Percentiles rank a stretch among this genome's conserved stretches.
Evolutionary conservation across 2,888 invertebrate genomes (phyloP).

Genomic region (Pandemis corylana): DNA sequence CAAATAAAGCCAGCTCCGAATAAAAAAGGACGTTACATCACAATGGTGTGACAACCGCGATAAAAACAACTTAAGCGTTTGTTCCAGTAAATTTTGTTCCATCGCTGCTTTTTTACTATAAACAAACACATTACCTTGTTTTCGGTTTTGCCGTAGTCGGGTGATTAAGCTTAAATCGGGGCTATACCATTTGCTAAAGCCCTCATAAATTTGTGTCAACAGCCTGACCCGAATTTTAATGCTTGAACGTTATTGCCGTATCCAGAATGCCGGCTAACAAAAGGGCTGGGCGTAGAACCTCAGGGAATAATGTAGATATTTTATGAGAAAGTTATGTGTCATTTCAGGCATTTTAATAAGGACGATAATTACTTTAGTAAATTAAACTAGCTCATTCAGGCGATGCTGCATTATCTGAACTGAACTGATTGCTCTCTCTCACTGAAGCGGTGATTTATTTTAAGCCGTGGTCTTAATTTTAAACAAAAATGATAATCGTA

Average conservation of each 20-base stretch:
- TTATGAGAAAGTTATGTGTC: conserved; percentile 48
- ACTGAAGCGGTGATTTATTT: background rate
- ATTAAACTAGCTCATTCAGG: background rate
- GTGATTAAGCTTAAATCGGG: conserved; percentile 57
- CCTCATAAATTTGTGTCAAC: conserved; percentile 80
- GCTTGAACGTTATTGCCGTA: conserved; percentile 72
- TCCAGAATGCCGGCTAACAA: conserved; percentile 74
- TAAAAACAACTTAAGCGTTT: conserved; percentile 10
- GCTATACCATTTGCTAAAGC: conserved; percentile 65
- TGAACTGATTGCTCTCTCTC: background rate
- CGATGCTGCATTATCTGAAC: background rate
- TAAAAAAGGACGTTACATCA: conserved; percentile 4
- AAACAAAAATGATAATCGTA: background rate
- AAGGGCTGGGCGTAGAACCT: conserved; percentile 62
- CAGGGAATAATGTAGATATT: conserved; percentile 50
- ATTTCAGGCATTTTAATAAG: conserved; percentile 12
- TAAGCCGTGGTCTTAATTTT: background rate
- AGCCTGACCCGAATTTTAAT: conserved; percentile 80
- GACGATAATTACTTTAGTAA: background rate
- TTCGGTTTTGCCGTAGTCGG: conserved; percentile 29
- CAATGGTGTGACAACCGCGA: conserved; percentile 14
- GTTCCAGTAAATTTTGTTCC: conserved; percentile 1
- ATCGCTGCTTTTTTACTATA: background rate
- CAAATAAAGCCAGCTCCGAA: conserved; percentile 13
- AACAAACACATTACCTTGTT: conserved; percentile 34